These are phyloP conservation scores for Cygnus atratus DNA, from an alignment of 2,113 vertebrate species.

Conservation along the genomic window DNA sequence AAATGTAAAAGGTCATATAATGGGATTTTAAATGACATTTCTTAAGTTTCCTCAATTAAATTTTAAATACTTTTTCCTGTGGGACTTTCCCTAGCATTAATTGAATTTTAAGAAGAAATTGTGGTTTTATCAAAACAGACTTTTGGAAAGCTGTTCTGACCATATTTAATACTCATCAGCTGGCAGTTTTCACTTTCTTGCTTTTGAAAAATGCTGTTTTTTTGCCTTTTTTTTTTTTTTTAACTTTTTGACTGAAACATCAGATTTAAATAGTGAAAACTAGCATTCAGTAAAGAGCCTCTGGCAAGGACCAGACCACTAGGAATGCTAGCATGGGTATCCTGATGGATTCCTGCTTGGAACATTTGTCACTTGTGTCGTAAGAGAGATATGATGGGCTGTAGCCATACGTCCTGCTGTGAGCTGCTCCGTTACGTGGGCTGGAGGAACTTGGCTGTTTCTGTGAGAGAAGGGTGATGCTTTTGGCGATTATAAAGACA, in stretches of 20 bases:
- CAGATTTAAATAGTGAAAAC: background rate
- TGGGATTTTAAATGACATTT: background rate
- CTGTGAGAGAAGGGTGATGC: background rate
- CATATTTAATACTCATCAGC: background rate
- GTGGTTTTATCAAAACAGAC: slow-evolving; percentile 3
- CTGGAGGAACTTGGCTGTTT: background rate
- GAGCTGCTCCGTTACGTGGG: background rate
- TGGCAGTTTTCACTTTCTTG: background rate
- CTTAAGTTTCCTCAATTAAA: background rate
- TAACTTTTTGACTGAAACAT: background rate
- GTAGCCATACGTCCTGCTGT: background rate
- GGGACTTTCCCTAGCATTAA: background rate
- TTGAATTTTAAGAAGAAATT: slow-evolving; percentile 18
- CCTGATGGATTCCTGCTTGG: background rate
- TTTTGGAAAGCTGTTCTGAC: background rate
- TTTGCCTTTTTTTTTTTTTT: background rate
- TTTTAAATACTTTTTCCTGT: background rate
- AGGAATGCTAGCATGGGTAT: background rate
- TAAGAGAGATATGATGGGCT: background rate
- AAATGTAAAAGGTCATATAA: background rate
- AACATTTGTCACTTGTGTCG: background rate
- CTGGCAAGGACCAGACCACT: background rate
- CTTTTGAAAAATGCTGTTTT: background rate
- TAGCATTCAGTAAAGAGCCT: background rate
- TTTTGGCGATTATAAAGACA: background rate